Evolutionary conservation across 2,113 vertebrate genomes (phyloP).

Genomic region (Nothobranchius kuhntae): DNA sequence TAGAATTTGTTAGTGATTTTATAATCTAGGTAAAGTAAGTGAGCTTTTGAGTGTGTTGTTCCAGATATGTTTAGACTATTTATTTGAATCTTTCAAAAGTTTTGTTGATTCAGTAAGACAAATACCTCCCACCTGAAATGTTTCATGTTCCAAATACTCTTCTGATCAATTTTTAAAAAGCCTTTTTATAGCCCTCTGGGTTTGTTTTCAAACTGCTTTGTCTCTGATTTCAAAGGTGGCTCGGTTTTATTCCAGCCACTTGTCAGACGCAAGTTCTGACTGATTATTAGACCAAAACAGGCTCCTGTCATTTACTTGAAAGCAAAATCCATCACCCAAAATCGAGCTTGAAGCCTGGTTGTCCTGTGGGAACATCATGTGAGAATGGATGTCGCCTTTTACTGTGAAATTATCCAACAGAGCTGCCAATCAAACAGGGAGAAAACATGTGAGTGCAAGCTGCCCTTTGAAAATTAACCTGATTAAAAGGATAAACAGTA

Average conservation of each 20-base stretch:
- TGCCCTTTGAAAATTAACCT: slow-evolving; percentile 1
- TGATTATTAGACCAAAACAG: slow-evolving; percentile 63
- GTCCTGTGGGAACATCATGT: slow-evolving; percentile 36
- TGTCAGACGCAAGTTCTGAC: slow-evolving; percentile 34
- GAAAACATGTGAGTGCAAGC: slow-evolving; percentile 1
- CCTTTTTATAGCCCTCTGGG: slow-evolving; percentile 3
- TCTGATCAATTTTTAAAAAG: not conserved
- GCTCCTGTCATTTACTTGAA: slow-evolving; percentile 63
- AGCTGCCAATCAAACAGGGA: slow-evolving; percentile 21
- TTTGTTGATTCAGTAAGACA: slow-evolving; percentile 20
- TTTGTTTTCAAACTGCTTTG: slow-evolving; percentile 22
- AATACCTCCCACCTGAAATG: not conserved
- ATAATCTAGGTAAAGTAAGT: not conserved
- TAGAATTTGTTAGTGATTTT: not conserved
- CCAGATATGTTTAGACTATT: not conserved
- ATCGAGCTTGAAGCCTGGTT: slow-evolving; percentile 44
- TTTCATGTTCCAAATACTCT: slow-evolving; percentile 5
- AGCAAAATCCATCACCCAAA: slow-evolving; percentile 64
- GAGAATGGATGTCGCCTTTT: slow-evolving; percentile 27
- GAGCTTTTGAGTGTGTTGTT: not conserved
- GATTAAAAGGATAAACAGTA: slow-evolving; percentile 9
- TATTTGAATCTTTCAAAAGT: not conserved
- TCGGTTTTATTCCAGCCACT: slow-evolving; percentile 42
- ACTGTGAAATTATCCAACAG: slow-evolving; percentile 35
- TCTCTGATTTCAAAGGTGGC: slow-evolving; percentile 37